Base-by-base conservation (phyloP, 1,140 invertebrate genomes). In the Drosophila pseudoobscura region DNA sequence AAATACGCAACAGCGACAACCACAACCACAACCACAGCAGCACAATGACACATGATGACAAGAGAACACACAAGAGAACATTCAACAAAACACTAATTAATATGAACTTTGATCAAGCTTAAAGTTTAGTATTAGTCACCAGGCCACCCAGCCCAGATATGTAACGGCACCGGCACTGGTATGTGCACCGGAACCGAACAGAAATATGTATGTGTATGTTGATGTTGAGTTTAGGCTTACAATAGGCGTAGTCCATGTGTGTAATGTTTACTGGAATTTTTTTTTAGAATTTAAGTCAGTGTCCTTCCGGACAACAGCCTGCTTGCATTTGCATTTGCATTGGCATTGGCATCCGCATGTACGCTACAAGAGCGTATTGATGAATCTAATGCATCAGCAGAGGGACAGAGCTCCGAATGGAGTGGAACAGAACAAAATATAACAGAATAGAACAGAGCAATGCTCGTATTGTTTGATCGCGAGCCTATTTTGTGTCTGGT, bases 111-210 rank as follows among this genome's bases (percentile, higher is more conserved):
- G 76, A 88, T 61, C 65, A 50, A 52, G 60, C 75, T 75, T 83
- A 77, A 88, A 83, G 79, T 88, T 88, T 75, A 88, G 68, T 83
- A 88, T 87, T 83, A 87, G 75, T 75, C 66, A 72, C 11, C 35
- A 39, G 35, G 35, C 60, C 55, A 61, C 51, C 50, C 61, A 78
- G 39, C 59, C 47, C 63, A 4, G 22, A 7, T 39, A 13, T 69
- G 56, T 57, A 75, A 1, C 20, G 20, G 20, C 20, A 20, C 20
- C 20, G 20, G 20, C 20, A 20, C 4, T 26, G 24, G 24, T 5
- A 26, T 61, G 64, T 70, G 58, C 61, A 76, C 59, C 53, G 51
- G 53, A 70, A 20, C 20, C 24, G 4, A 4, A 74, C 47, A 63
- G 65, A 26, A 62, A 62, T 73, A 78, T 83, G 61, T 78, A 83